Evolutionary conservation across 2,888 invertebrate genomes (phyloP).

Genomic region (Fabriciana adippe): DNA sequence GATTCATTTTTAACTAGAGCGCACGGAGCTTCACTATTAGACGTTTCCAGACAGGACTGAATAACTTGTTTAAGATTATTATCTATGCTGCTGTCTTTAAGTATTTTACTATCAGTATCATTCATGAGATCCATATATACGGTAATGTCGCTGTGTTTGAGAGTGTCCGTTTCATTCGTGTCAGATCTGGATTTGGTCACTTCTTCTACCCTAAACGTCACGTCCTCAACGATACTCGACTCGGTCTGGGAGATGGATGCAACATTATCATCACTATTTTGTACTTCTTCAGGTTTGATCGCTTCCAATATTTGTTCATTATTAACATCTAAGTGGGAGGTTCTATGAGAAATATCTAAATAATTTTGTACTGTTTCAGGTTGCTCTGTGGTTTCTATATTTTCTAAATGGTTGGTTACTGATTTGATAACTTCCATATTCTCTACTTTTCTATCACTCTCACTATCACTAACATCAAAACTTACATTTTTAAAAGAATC

Average conservation of each 20-base stretch:
- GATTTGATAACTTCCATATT: conserved; percentile 21
- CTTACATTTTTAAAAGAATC: conserved; percentile 26
- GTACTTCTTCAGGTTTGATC: conserved; percentile 65
- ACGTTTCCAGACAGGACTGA: conserved; percentile 48
- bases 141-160: conserved; percentile 50
- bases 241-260: conserved; percentile 30
- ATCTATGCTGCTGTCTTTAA: conserved; percentile 49
- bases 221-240: conserved; percentile 17
- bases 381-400: conserved; percentile 43
- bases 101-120: conserved; percentile 55
- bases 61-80: conserved; percentile 49
- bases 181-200: conserved; percentile 30
- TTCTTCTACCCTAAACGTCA: conserved; percentile 30
- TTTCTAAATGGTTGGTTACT: conserved; percentile 22
- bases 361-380: conserved; percentile 72
- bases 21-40: conserved; percentile 39
- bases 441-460: conserved; percentile 27
- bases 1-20: conserved; percentile 61
- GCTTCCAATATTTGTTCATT: conserved; percentile 24
- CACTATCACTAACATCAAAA: conserved; percentile 25
- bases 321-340: conserved; percentile 25
- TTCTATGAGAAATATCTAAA: conserved; percentile 36
- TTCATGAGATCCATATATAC: conserved; percentile 71
- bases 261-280: conserved; percentile 45
- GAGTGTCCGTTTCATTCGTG: conserved; percentile 35